These are phyloP conservation scores for Gulo gulo DNA, from an alignment of 2,113 vertebrate genomes.

Conservation along the genomic window DNA sequence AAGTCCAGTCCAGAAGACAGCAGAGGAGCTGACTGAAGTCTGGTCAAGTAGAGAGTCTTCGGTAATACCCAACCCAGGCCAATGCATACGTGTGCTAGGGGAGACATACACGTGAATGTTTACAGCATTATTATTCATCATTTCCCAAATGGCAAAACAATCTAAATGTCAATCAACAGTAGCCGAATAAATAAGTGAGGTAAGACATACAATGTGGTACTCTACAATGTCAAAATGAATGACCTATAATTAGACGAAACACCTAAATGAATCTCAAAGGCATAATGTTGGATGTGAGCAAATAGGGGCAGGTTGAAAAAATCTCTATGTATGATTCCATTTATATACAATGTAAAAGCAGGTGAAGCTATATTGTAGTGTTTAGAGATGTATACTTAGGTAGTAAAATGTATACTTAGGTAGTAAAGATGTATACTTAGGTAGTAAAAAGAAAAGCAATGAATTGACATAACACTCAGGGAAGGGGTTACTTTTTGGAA, in stretches of 20 bases:
- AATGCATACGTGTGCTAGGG: accelerated
- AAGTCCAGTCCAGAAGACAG: not conserved
- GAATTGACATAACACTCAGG: not conserved
- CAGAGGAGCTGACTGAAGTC: accelerated
- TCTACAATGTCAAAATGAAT: not conserved
- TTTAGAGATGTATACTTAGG: not conserved
- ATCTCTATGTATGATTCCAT: not conserved
- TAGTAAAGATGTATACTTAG: not conserved
- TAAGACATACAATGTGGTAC: not conserved
- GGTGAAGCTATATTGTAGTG: not conserved
- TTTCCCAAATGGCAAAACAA: not conserved
- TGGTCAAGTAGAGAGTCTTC: not conserved
- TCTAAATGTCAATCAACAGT: not conserved
- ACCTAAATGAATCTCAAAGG: not conserved
- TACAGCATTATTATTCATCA: not conserved
- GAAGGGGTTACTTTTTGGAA: not conserved
- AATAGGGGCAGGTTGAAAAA: not conserved
- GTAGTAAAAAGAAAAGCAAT: not conserved
- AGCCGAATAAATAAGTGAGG: not conserved
- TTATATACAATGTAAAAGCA: not conserved
- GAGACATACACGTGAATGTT: not conserved
- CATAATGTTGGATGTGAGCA: not conserved
- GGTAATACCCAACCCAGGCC: not conserved
- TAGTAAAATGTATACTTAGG: not conserved
- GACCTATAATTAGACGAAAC: not conserved